Evolutionary conservation across 2,888 invertebrate species (phyloP).

Genomic region (Nymphalis urticae): DNA sequence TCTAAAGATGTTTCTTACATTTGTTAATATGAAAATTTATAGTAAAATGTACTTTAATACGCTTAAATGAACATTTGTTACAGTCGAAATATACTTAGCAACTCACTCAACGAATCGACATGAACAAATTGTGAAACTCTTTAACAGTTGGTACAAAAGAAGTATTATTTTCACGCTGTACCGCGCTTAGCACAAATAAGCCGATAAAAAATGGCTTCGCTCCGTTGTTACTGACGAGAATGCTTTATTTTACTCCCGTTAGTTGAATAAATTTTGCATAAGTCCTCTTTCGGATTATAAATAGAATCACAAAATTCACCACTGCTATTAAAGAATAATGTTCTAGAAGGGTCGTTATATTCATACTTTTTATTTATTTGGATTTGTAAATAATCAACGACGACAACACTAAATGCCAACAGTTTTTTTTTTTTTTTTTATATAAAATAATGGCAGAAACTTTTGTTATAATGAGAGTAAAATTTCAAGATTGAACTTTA

Average conservation of each 20-base stretch:
- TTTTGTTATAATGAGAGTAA: no score
- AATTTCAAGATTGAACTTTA: no score
- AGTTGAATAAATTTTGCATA: constrained; percentile 53
- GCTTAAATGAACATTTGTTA: constrained; percentile 4
- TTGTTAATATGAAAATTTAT: no score
- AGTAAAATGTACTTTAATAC: not conserved
- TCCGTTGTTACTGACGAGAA: constrained; percentile 53
- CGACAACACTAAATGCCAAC: no score
- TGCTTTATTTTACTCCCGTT: constrained; percentile 53
- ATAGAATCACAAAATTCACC: constrained; percentile 37
- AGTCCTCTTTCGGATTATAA: constrained; percentile 52
- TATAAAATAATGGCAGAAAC: no score
- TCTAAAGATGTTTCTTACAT: no score
- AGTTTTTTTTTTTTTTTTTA: no score
- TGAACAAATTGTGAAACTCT: constrained; percentile 22
- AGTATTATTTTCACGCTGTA: constrained; percentile 54
- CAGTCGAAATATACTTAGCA: not conserved
- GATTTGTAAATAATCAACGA: no score
- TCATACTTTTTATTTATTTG: no score
- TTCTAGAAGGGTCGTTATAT: no score
- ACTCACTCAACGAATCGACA: constrained; percentile 6
- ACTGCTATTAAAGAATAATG: no score
- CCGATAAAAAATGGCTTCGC: constrained; percentile 58
- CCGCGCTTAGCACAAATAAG: constrained; percentile 60
- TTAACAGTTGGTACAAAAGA: constrained; percentile 32